Percentiles rank a stretch among this genome's conserved stretches.
phyloP scores from a whole-genome alignment of 1,140 invertebrate genomes.

The Trachelipus rathkii region DNA sequence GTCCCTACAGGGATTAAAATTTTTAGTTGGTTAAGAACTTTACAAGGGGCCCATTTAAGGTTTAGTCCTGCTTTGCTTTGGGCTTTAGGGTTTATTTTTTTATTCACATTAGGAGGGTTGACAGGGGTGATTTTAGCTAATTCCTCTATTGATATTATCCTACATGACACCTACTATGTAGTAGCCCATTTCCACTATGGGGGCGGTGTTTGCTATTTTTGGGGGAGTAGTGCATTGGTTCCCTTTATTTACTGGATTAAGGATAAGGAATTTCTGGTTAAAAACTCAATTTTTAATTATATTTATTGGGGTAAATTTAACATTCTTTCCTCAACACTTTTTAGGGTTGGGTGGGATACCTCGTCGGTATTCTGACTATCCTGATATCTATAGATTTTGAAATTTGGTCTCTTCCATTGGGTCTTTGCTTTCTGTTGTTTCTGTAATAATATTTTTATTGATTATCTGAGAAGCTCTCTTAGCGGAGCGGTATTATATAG shows the following conservation, averaged over 20 bases:
- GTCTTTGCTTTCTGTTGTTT: no score
- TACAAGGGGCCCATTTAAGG: conserved; percentile 53
- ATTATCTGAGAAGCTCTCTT: no score
- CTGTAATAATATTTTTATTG: no score
- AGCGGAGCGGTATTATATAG: no score
- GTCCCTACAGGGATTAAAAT: conserved; percentile 61
- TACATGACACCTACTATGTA: conserved; percentile 73
- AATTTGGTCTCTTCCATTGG: no score
- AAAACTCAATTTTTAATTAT: conserved; percentile 26
- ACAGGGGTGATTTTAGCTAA: conserved; percentile 61
- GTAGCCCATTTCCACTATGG: conserved; percentile 69
- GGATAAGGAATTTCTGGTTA: conserved; percentile 32
- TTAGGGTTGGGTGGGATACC: conserved; percentile 68
- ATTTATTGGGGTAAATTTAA: conserved; percentile 32
- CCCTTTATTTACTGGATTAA: conserved; percentile 48
- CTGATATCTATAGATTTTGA: conserved; percentile 47
- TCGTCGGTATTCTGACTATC: conserved; percentile 67
- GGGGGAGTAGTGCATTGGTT: conserved; percentile 49
- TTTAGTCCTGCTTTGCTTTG: conserved; percentile 59
- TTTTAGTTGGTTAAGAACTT: conserved; percentile 55
- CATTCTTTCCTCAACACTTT: conserved; percentile 73
- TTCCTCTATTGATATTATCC: conserved; percentile 64
- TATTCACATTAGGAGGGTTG: no score
- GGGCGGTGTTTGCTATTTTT: conserved; percentile 52
- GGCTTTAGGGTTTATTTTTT: conserved; percentile 66